Evolutionary conservation across 2,797 vertebrate species (phyloP).

Genomic region (Melanotaenia nigrans): DNA sequence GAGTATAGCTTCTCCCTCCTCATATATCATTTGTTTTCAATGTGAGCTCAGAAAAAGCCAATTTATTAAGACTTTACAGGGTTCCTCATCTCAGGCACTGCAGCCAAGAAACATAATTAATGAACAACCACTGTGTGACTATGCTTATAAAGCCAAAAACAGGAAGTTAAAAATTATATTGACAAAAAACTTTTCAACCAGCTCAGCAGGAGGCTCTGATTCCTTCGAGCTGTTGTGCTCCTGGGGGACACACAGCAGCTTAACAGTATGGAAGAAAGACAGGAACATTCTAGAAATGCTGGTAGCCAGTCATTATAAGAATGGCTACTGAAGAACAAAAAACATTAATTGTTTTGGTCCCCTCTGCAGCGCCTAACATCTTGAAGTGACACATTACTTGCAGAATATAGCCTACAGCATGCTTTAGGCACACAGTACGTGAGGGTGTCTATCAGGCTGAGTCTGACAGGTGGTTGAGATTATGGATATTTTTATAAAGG

Average conservation of each 20-base stretch:
- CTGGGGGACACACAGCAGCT: slow-evolving; percentile 31
- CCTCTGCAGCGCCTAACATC: slow-evolving; percentile 33
- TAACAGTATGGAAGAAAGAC: slow-evolving; percentile 42
- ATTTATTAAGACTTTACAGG: background rate
- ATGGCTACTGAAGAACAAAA: slow-evolving; percentile 39
- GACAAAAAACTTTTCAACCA: slow-evolving; percentile 56
- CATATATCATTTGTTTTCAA: background rate
- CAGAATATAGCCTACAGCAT: slow-evolving; percentile 34
- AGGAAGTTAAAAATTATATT: slow-evolving; percentile 34
- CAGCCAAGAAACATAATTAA: slow-evolving; percentile 40
- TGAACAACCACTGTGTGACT: slow-evolving; percentile 25
- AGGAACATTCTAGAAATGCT: slow-evolving; percentile 41
- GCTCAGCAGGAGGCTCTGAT: slow-evolving; percentile 39
- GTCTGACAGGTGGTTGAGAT: slow-evolving; percentile 49
- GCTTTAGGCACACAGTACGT: slow-evolving; percentile 33
- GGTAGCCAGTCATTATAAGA: slow-evolving; percentile 47
- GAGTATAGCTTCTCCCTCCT: background rate
- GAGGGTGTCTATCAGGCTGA: slow-evolving; percentile 50
- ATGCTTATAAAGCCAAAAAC: slow-evolving; percentile 10
- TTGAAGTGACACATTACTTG: slow-evolving; percentile 34
- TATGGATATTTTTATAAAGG: slow-evolving; percentile 65
- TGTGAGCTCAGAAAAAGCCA: slow-evolving; percentile 7
- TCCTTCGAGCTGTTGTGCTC: slow-evolving; percentile 43
- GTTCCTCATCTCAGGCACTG: background rate
- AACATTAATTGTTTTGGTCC: slow-evolving; percentile 58